phyloP scores from a whole-genome alignment of 2,888 invertebrate genomes.

The Bibio marci region DNA sequence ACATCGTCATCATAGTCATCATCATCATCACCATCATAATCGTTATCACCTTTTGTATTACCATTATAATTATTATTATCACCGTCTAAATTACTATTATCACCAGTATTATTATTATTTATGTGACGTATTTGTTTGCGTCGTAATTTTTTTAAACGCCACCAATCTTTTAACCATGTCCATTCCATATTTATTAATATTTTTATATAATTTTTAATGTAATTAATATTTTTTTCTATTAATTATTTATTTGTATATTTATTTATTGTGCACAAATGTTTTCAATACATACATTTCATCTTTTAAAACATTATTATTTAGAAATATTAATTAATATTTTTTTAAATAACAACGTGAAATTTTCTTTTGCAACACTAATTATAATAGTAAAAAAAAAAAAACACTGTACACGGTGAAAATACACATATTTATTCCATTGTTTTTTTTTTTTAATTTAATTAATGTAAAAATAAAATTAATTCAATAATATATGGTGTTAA shows the following conservation, averaged over 20 bases:
- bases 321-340: background rate
- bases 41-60: conserved; percentile 8
- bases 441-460: too few species aligned
- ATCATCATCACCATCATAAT: conserved; percentile 9
- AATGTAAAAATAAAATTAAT: too few species aligned
- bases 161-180: conserved; percentile 68
- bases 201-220: background rate
- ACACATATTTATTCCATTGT: too few species aligned
- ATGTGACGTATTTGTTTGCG: conserved; percentile 3
- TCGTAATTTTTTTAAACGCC: conserved; percentile 40
- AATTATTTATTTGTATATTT: background rate
- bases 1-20: conserved; percentile 39
- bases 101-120: conserved; percentile 11
- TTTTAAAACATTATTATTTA: background rate
- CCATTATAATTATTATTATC: conserved; percentile 11
- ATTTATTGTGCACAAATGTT: background rate
- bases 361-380: too few species aligned
- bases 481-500: too few species aligned
- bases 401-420: too few species aligned
- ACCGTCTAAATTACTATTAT: conserved; percentile 34
- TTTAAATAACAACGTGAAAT: too few species aligned
- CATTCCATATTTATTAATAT: conserved; percentile 43
- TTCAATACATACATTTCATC: background rate
- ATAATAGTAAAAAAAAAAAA: too few species aligned
- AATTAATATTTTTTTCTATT: background rate